Evolutionary conservation across 1,140 invertebrate species (phyloP), one percentile per base, ranked within the genome.

Genomic region (Diorhabda elongata): DNA sequence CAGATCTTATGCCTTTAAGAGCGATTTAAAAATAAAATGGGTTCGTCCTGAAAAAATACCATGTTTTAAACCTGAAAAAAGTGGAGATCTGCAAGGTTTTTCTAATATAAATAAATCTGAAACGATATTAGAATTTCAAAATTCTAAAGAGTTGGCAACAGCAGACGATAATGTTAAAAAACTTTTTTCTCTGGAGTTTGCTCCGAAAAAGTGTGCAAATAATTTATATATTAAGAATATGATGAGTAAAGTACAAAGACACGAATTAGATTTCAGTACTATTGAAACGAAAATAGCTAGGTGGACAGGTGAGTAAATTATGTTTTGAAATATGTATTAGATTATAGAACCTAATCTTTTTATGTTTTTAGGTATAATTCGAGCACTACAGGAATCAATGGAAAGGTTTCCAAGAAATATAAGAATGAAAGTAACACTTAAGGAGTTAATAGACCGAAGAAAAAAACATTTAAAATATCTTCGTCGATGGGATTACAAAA

Each of bases 371-470:
- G 71, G 80, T 3, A 74, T 77, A 7, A 90, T 91, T 72, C 78
- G 86, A 42, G 76, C 83, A 41, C 77, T 84, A 67, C 88, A 89
- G 78, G 78, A 84, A 65, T 66, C 81, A 64, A 77, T 87, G 74
- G 76, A 84, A 59, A 47, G 74, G 9, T 73, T 81, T 79, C 85
- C 86, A 2, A 76, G 82, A 70, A 85, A 91, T 75, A 83, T 76
- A 68, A 74, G 71, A 66, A 73, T 81, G 3, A 90, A 87, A 81
- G 80, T 83, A 4, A 73, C 73, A 44, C 82, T 91, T 42, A 89
- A 91, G 76, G 89, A 92, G 79, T 76, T 88, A 3, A 94, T 95
- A 63, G 90, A 91, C 42, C 89, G 87, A 77, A 85, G 94, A 61
- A 91, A 89, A 74, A 92, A 91, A 76, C 81, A 84, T 44, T 77